phyloP scores from a whole-genome alignment of 2,113 vertebrate genomes.

The Orcinus orca region DNA sequence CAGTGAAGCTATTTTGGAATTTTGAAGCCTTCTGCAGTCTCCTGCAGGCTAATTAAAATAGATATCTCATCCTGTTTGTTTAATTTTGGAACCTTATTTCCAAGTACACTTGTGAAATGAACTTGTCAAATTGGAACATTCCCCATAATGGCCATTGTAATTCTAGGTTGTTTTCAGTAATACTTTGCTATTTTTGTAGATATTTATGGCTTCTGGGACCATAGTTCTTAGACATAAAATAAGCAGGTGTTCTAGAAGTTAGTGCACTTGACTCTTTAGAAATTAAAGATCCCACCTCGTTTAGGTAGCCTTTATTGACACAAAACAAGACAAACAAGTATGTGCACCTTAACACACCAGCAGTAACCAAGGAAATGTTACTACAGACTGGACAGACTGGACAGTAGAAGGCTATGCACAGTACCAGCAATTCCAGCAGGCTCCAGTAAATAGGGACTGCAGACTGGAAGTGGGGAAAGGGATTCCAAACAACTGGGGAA shows the following conservation, averaged over 20 bases:
- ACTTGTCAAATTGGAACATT: not conserved
- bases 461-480: not conserved
- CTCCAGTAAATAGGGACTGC: not conserved
- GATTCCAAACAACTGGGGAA: not conserved
- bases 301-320: not conserved
- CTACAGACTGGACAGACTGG: fast-evolving
- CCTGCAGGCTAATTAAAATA: not conserved
- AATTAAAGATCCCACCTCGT: not conserved
- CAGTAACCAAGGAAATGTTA: not conserved
- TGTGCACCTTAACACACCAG: not conserved
- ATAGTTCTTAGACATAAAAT: not conserved
- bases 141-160: not conserved
- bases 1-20: not conserved
- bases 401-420: not conserved
- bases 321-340: not conserved
- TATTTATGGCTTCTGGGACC: not conserved
- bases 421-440: not conserved
- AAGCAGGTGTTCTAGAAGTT: not conserved
- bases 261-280: not conserved
- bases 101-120: not conserved
- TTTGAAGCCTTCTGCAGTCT: not conserved
- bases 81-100: not conserved
- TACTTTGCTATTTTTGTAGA: not conserved
- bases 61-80: not conserved
- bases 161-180: not conserved